These are phyloP conservation scores for Mus minutoides DNA, from an alignment of 2,797 vertebrate species.

Conservation along the genomic window DNA sequence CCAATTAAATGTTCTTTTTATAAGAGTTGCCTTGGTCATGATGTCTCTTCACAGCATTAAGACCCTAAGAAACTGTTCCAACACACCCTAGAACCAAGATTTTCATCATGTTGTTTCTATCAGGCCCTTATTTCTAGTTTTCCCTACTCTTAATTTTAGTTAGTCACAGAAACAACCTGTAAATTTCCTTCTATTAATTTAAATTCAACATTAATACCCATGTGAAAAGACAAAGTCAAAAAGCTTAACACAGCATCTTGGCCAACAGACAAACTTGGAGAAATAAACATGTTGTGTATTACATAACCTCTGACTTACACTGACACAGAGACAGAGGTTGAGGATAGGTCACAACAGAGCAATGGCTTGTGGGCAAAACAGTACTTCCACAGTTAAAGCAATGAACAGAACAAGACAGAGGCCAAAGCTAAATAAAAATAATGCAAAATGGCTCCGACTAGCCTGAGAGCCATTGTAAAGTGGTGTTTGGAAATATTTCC, in stretches of 20 bases:
- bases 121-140: background rate
- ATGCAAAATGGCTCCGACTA: background rate
- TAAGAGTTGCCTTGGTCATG: background rate
- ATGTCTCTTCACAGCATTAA: background rate
- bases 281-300: background rate
- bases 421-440: background rate
- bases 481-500: background rate
- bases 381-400: background rate
- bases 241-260: background rate
- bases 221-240: background rate
- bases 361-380: background rate
- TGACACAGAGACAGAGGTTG: background rate
- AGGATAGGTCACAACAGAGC: background rate
- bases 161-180: background rate
- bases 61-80: background rate
- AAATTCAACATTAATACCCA: background rate
- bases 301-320: background rate
- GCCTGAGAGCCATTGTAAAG: background rate
- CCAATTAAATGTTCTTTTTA: background rate
- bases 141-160: constrained; percentile 23
- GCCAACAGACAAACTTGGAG: background rate
- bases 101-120: background rate
- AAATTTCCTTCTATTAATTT: constrained; percentile 48
- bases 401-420: background rate
- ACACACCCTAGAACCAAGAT: background rate